Percentiles rank a stretch among this genome's conserved stretches.
These are phyloP conservation scores for Drosophila burlai DNA, from an alignment of 1,140 invertebrate genomes.

Conservation along the genomic window DNA sequence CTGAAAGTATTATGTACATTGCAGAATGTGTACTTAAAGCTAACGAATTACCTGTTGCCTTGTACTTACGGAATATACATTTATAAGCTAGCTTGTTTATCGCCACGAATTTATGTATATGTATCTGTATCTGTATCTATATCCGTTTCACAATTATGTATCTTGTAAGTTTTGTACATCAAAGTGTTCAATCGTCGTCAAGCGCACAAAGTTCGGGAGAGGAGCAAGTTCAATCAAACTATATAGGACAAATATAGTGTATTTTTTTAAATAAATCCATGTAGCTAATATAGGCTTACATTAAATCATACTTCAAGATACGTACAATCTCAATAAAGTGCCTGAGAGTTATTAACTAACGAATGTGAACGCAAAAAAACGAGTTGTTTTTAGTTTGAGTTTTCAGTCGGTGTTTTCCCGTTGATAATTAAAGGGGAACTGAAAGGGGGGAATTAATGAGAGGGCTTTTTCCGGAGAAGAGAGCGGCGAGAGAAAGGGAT, in stretches of 20 bases:
- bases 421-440: slow-evolving; percentile 10
- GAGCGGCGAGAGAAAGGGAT: no score
- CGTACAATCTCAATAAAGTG: slow-evolving; percentile 79
- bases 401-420: neutral
- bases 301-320: slow-evolving; percentile 39
- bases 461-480: no score
- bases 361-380: slow-evolving; percentile 6
- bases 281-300: slow-evolving; percentile 57
- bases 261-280: slow-evolving; percentile 40
- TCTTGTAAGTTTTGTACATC: slow-evolving; percentile 37
- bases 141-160: slow-evolving; percentile 16
- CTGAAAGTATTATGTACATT: slow-evolving; percentile 77
- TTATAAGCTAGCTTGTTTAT: slow-evolving; percentile 55
- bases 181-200: slow-evolving; percentile 46
- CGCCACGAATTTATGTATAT: slow-evolving; percentile 67
- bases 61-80: slow-evolving; percentile 49
- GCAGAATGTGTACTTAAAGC: slow-evolving; percentile 59
- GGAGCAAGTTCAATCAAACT: slow-evolving; percentile 50
- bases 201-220: slow-evolving; percentile 52
- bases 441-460: no score
- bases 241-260: slow-evolving; percentile 33
- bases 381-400: neutral
- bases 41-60: slow-evolving; percentile 56
- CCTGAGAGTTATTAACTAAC: slow-evolving; percentile 61
- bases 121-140: slow-evolving; percentile 28